Conservation (phyloP, 2,797 vertebrate genomes). For the Trematomus bernacchii region DNA sequence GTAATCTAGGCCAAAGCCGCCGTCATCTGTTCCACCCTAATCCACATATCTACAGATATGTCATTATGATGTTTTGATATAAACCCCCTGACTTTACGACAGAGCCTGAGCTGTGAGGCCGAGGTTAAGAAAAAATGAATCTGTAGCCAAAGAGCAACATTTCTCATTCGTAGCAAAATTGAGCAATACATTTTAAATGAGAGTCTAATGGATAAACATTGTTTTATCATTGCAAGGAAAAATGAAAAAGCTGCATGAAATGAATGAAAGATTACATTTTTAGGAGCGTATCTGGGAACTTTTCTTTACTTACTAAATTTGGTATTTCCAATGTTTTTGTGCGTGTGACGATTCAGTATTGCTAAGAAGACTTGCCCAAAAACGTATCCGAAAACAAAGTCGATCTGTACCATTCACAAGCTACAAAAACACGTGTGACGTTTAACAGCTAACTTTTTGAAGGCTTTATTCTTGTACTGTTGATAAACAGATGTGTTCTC, state of each 20-base stretch:
- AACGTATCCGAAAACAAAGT: slow-evolving; percentile 14
- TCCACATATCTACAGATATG: slow-evolving; percentile 71
- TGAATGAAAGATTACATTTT: background rate
- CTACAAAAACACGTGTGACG: background rate
- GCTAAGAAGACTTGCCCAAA: slow-evolving; percentile 4
- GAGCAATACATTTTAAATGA: background rate
- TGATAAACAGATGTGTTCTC: background rate
- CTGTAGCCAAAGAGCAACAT: background rate
- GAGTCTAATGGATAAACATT: background rate
- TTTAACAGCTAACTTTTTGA: slow-evolving; percentile 4
- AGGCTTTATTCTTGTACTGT: background rate
- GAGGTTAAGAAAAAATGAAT: slow-evolving; percentile 3
- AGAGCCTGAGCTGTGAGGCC: background rate
- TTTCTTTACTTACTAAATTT: background rate
- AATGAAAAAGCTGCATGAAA: background rate
- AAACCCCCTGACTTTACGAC: slow-evolving; percentile 36
- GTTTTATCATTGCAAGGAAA: background rate
- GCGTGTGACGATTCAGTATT: background rate
- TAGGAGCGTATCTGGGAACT: background rate
- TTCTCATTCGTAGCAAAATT: background rate
- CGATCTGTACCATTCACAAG: background rate
- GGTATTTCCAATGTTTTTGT: background rate
- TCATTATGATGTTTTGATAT: slow-evolving; percentile 59
- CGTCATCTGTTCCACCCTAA: slow-evolving; percentile 74
- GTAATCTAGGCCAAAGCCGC: slow-evolving; percentile 73